Base-by-base conservation (phyloP, 2,797 vertebrate genomes). In the Channa striata region DNA sequence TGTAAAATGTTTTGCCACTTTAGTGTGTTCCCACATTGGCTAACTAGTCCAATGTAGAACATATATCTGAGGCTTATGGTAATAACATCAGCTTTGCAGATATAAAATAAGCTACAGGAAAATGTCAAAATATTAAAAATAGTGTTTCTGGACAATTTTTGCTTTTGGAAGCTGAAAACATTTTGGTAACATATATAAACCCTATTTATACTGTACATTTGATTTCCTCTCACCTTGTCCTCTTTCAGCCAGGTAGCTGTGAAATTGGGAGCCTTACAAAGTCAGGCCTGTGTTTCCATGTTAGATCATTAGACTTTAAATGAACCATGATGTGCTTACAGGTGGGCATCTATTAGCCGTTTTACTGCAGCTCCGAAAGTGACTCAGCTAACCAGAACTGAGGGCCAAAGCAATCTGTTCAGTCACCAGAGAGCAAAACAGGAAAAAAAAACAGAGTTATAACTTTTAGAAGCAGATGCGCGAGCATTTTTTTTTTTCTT, bases 281-380 rank as follows among this genome's bases (percentile, higher is more conserved):
- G 46, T 58, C 62, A 61, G 50, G 56, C 65, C 54, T 52, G 74
- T 78, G 75, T 80, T 81, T 52, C 47, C 25, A 37, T 59, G 21
- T 72, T 21, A 75, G 21, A 69, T 68, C 47, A 47, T 62, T 86
- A 23, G 40, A 69, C 65, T 81, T 71, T 20, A 77, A 87, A 84
- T 81, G 75, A 85, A 50, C 64, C 77, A 11, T 61, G 71, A 48
- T 66, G 64, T 77, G 37, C 68, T 81, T 77, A 81, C 88, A 82
- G 82, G 78, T 87, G 80, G 71, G 68, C 8, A 40, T 77, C 73
- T 66, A 83, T 64, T 63, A 65, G 65, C 48, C 34, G 0, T 68
- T 74, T 63, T 40, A 74, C 57, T 64, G 72, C 73, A n/a, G 14
- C 59, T 46, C 37, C 50, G 62, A 58, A 69, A 64, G 58, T 53